Evolutionary conservation across 2,797 vertebrate genomes (phyloP).

Genomic region (Bufotes viridis): DNA sequence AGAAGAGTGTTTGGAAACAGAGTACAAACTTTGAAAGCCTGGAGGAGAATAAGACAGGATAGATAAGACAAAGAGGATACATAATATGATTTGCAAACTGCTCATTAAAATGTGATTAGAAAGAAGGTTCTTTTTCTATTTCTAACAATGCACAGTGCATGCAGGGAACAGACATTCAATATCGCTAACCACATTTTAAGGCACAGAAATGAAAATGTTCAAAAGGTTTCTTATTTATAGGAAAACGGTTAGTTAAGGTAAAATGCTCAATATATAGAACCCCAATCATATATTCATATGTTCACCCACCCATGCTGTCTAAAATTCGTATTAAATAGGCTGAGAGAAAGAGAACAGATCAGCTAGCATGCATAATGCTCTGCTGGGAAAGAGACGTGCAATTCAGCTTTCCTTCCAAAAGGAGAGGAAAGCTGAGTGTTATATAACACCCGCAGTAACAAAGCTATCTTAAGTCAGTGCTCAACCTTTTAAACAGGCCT

Average conservation of each 20-base stretch:
- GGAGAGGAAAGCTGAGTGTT: too few relatives aligned
- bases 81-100: conserved; percentile 60
- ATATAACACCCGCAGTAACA: too few relatives aligned
- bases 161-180: conserved; percentile 47
- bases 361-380: too few relatives aligned
- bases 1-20: conserved; percentile 54
- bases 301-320: not conserved
- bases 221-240: not conserved
- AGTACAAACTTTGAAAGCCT: conserved; percentile 61
- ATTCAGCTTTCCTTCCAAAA: too few relatives aligned
- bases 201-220: not conserved
- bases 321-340: not conserved
- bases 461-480: too few relatives aligned
- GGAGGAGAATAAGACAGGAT: conserved; percentile 56
- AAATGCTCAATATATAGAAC: not conserved
- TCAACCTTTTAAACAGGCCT: too few relatives aligned
- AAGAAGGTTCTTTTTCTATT: conserved; percentile 48
- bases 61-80: conserved; percentile 55
- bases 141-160: conserved; percentile 36
- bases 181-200: conserved; percentile 50
- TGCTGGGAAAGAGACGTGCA: too few relatives aligned
- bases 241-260: not conserved
- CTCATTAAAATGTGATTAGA: conserved; percentile 62
- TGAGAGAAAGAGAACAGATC: too few relatives aligned
- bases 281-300: not conserved